phyloP scores from a whole-genome alignment of 2,797 vertebrate genomes.

The Lagorchestes hirsutus region DNA sequence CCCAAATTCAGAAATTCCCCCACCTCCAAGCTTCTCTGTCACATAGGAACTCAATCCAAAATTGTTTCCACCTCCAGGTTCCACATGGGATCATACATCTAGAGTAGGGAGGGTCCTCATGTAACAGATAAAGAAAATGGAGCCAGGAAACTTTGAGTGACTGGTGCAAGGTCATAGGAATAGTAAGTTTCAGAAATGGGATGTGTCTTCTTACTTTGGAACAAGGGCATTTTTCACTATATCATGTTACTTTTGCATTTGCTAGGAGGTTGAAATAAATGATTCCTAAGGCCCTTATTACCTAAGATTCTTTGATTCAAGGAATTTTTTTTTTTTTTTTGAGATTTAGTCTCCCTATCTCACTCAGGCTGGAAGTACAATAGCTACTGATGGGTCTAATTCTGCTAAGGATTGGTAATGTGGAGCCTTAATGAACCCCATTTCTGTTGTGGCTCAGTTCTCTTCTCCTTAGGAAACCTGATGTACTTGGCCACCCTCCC shows the following conservation, averaged over 20 bases:
- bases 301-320: neutral
- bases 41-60: neutral
- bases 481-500: neutral
- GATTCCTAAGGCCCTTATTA: neutral
- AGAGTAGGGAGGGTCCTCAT: neutral
- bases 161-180: no score
- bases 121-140: neutral
- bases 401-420: neutral
- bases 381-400: accelerated
- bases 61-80: neutral
- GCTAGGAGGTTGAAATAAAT: no score
- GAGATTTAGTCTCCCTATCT: neutral
- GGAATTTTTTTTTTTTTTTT: neutral
- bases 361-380: neutral
- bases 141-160: neutral
- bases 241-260: no score
- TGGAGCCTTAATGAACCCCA: neutral
- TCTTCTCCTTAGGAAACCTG: neutral
- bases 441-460: neutral
- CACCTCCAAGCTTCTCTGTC: neutral
- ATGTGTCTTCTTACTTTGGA: no score
- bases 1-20: neutral
- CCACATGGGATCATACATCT: neutral
- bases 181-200: neutral
- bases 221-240: no score